Percentiles rank a stretch among this genome's conserved stretches.
Evolutionary conservation across 2,113 vertebrate genomes (phyloP).

Genomic region (Noturus placidus): DNA sequence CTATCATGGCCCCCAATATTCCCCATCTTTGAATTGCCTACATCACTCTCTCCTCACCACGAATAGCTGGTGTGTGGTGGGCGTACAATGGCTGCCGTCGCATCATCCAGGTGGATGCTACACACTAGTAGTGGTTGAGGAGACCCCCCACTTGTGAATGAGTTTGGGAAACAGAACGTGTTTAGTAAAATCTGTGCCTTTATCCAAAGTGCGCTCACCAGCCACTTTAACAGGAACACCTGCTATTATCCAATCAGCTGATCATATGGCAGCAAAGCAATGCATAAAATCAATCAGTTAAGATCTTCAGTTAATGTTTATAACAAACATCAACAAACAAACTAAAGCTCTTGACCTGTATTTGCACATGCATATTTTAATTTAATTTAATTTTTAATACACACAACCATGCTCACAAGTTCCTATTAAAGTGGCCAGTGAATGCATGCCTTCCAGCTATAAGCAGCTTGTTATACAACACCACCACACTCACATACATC

Average conservation of each 20-base stretch:
- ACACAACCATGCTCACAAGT: too few relatives aligned
- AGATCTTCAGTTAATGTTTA: not conserved
- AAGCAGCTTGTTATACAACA: slow-evolving; percentile 17
- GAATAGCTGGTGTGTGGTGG: too few relatives aligned
- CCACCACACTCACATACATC: slow-evolving; percentile 16
- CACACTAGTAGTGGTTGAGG: too few relatives aligned
- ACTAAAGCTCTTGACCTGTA: not conserved
- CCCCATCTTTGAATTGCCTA: too few relatives aligned
- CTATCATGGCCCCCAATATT: too few relatives aligned
- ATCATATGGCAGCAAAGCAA: not conserved
- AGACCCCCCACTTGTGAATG: not conserved
- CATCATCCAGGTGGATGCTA: too few relatives aligned
- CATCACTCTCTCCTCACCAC: too few relatives aligned
- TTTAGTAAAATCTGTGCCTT: not conserved
- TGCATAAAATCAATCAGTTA: not conserved
- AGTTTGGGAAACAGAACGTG: not conserved
- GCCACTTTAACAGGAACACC: not conserved
- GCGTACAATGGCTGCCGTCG: too few relatives aligned
- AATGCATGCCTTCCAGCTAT: not conserved
- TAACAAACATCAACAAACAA: not conserved
- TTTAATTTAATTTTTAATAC: too few relatives aligned
- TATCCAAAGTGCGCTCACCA: not conserved
- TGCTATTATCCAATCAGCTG: not conserved
- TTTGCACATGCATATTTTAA: not conserved
- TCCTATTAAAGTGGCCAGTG: not conserved